Evolutionary conservation across 2,113 vertebrate species (phyloP), one percentile per base, ranked within the genome.

Genomic region (Oreotragus oreotragus): DNA sequence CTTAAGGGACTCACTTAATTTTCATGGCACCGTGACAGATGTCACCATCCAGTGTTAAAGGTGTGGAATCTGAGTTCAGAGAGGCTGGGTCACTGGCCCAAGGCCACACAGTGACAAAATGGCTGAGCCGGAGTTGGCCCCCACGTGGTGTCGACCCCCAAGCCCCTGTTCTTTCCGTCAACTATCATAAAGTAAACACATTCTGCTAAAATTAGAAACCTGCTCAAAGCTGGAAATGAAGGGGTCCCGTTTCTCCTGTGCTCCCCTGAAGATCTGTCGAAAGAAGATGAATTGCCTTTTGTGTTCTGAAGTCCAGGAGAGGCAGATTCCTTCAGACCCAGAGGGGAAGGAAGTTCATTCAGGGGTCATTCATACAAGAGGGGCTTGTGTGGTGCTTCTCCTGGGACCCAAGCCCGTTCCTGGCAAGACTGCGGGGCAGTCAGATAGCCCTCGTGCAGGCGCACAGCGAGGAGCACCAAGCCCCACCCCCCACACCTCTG

Each of bases 381-480:
- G n/a, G 36, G 14, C 43, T 16, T 4, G 7, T 8, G 10, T 4
- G 58, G 64, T 14, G 25, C 30, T 7, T 55, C 43, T 36, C 66
- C 39, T 51, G 39, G 2, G 70, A 6, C 53, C 60, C 9, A 15
- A 45, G 77, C 19, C 58, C 12, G 9, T 43, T 77, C 47, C 76
- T 80, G 30, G 76, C 43, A 55, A 84, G 70, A 4, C 11, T 10
- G 30, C 21, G 0, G 2, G 80, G 17, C 1, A 23, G 25, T 17
- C 33, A 55, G 64, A 33, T 1, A 10, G 6, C 30, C 5, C 1
- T 7, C 19, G 2, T 2, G 25, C 17, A 12, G 15, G 49, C 0
- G 3, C 49, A 19, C 23, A 7, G 36, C 1, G 0, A 3, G 39
- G 28, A 60, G 43, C 36, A 13, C 6, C n/a, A 7, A 11, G 10